Evolutionary conservation across 2,113 vertebrate genomes (phyloP), one percentile per base, ranked within the genome.

Genomic region (Puffinus mauretanicus): DNA sequence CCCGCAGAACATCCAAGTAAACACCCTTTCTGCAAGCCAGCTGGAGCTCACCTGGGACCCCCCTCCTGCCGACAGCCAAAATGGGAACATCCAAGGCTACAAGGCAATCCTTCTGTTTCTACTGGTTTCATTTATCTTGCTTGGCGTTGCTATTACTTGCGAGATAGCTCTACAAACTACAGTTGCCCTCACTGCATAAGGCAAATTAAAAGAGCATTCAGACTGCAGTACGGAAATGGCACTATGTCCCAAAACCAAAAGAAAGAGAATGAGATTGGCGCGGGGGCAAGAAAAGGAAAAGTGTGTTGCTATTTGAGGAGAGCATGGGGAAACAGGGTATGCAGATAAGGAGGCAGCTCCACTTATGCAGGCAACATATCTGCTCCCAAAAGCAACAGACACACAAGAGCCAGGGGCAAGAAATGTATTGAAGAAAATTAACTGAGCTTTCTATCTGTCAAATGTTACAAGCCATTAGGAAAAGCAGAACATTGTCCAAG

Each of bases 21-120:
- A 97, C 42, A 97, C 99, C 4, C 97, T 99, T 66, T 98, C 99
- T 0, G 98, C 99, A 61, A 99, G 98, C 92, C 98, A 98, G 97
- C 98, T 99, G 97, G 99, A 99, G 97, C 98, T 99, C 96, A 98
- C 98, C 21, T 99, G 99, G 99, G 99, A 99, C 84, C 98, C 98
- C 0, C 99, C 99, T 21, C 99, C 99, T 5, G 97, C 98, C 0
- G 99, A 99, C 97, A 99, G 99, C 87, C 99, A 99, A 95, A 99
- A 99, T 11, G 99, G 99, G 94, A 99, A 98, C 97, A 99, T 99
- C 95, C 99, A 99, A 97, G 99, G 99, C 97, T 99, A 99, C 97
- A 99, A 99, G 99, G 99, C 98, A 98, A 98, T 82, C 60, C 82
- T 61, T 42, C 57, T 7, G 0, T 27, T 52, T 55, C 40, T 65